Conservation (phyloP, 2,113 vertebrate species). For the Cyanocitta stelleri region DNA sequence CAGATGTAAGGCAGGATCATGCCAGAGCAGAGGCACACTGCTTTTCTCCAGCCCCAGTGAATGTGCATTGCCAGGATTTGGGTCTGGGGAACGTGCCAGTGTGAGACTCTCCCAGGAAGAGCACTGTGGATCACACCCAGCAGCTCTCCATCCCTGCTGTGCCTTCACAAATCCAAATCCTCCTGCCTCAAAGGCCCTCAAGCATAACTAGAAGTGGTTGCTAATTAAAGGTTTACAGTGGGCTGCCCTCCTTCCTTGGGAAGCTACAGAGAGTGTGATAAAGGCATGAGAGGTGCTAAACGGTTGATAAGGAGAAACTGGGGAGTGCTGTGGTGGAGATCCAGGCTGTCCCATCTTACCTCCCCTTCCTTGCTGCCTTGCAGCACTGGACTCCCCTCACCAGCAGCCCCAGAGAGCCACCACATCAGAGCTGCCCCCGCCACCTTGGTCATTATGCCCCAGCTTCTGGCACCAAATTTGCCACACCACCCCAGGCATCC, state of each 20-base stretch:
- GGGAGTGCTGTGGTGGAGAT: not conserved
- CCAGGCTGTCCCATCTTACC: not conserved
- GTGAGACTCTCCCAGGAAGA: not conserved
- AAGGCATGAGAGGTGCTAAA: not conserved
- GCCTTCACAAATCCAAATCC: not conserved
- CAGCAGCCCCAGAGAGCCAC: not conserved
- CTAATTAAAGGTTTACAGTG: not conserved
- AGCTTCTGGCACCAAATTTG: not conserved
- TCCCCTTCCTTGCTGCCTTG: not conserved
- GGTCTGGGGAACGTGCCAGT: rapidly evolving
- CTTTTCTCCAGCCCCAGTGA: not conserved
- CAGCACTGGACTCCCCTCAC: not conserved
- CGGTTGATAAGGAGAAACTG: not conserved
- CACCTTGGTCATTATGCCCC: not conserved
- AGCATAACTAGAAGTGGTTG: not conserved
- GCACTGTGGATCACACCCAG: not conserved
- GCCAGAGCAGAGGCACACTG: not conserved
- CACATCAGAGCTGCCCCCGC: rapidly evolving
- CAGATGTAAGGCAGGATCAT: not conserved
- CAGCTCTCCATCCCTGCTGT: not conserved
- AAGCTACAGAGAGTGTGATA: rapidly evolving
- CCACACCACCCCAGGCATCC: not conserved
- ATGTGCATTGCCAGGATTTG: not conserved
- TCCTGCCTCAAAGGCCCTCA: not conserved
- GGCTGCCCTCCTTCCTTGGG: not conserved